phyloP scores from a whole-genome alignment of 1,140 invertebrate species.

The Atta texana region DNA sequence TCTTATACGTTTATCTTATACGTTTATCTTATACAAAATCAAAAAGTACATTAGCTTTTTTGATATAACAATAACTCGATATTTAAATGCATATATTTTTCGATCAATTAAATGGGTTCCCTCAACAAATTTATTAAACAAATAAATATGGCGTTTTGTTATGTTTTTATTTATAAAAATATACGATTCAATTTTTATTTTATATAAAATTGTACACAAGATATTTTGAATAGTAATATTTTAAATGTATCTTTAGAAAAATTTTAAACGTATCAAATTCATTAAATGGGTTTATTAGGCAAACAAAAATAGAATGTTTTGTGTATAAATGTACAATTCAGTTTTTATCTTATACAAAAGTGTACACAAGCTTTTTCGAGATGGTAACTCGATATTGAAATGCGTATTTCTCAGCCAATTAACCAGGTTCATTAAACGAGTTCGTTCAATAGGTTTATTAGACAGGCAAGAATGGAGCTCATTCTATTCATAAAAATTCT shows the following conservation, averaged over 20 bases:
- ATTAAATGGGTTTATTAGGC: background rate
- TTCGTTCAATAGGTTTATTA: constrained; percentile 31
- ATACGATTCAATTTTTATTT: background rate
- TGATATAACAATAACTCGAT: background rate
- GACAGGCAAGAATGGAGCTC: too few relatives aligned
- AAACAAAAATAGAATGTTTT: too few relatives aligned
- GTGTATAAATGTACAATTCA: background rate
- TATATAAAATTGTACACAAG: background rate
- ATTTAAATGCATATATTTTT: background rate
- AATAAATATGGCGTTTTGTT: too few relatives aligned
- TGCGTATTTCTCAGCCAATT: background rate
- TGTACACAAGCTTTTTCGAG: background rate
- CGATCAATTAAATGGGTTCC: background rate
- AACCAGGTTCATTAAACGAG: constrained; percentile 8
- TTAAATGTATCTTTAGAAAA: background rate
- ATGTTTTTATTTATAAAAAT: too few relatives aligned
- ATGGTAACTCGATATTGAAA: background rate
- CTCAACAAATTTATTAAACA: background rate
- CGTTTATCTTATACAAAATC: background rate
- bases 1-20: background rate
- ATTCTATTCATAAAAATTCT: constrained; percentile 14
- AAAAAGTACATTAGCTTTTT: background rate
- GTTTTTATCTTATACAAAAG: background rate
- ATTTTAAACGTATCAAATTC: background rate
- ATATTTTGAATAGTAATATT: background rate